Base-by-base conservation (phyloP, 2,113 vertebrate genomes). In the Hyperoodon ampullatus region DNA sequence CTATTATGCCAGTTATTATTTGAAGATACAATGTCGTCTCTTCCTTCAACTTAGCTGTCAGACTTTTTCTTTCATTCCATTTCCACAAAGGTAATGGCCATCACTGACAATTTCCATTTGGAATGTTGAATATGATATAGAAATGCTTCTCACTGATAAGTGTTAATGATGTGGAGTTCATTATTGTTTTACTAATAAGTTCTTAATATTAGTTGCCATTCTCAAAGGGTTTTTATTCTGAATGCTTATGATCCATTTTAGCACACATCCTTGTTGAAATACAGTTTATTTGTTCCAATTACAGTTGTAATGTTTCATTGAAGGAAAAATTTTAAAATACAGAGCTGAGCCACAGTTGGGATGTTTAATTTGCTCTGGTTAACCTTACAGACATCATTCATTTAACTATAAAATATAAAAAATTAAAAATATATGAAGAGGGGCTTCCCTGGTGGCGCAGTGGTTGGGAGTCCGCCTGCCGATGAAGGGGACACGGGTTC, bases 41-140 rank as follows among this genome's bases (percentile, higher is more conserved):
- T 93, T 55, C 44, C 70, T 87, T 90, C 53, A 85, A 33, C 5
- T 39, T 78, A 87, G 30, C 35, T 96, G 94, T 95, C 90, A 93
- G 12, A 3, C 47, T 39, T 77, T 87, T 90, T 35, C 65, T 88
- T 89, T 75, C 58, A 65, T 95, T 87, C 3, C 63, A 65, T 87
- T 58, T 61, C 19, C 47, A 88, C 87, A 95, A 77, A 88, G 19
- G 80, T 84, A 94, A 81, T 90, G n/a, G 60, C 26, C 26, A 97
- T 47, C 94, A 84, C 72, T 96, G 82, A 93, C 88, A 89, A 82
- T 96, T 88, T 75, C 70, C 30, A 81, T 70, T 93, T 33, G 23
- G 50, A 50, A 50, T 68, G 39, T 14, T 88, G 68, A 81, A 47
- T 44, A 39, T 13, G 39, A 92, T 55, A 39, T 84, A 70, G 87